Evolutionary conservation across 2,888 invertebrate genomes (phyloP).

Genomic region (Leucania comma): DNA sequence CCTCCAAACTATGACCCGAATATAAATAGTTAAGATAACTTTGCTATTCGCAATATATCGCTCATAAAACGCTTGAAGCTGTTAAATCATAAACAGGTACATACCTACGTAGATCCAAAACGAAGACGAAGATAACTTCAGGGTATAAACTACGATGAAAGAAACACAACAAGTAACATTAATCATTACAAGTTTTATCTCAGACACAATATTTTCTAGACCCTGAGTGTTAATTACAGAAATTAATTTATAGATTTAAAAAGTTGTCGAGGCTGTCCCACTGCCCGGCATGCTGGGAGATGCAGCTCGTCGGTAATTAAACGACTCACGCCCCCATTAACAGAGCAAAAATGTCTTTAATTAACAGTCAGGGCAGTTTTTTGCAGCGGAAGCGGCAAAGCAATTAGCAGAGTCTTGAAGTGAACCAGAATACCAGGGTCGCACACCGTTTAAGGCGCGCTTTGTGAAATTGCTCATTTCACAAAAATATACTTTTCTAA

Average conservation of each 20-base stretch:
- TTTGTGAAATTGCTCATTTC: constrained; percentile 52
- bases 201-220: constrained; percentile 6
- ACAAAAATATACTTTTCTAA: constrained; percentile 35
- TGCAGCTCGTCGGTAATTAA: constrained; percentile 67
- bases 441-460: constrained; percentile 41
- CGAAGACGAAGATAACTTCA: neutral
- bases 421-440: constrained; percentile 11
- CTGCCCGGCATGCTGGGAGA: constrained; percentile 23
- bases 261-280: neutral
- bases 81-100: neutral
- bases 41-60: constrained; percentile 7
- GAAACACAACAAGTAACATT: neutral
- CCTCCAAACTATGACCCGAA: constrained; percentile 18
- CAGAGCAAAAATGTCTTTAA: constrained; percentile 75
- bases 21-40: constrained; percentile 45
- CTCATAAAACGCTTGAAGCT: constrained; percentile 2
- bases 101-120: too few species aligned
- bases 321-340: constrained; percentile 69
- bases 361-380: constrained; percentile 73
- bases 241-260: constrained; percentile 25
- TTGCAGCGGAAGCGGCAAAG: constrained; percentile 67
- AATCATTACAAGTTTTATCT: constrained; percentile 2
- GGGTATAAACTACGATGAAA: neutral
- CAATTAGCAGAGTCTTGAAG: constrained; percentile 71
- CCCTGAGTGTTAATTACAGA: constrained; percentile 23